Conservation (phyloP, 2,888 invertebrate species). For the Listrodromus nycthemerus region DNA sequence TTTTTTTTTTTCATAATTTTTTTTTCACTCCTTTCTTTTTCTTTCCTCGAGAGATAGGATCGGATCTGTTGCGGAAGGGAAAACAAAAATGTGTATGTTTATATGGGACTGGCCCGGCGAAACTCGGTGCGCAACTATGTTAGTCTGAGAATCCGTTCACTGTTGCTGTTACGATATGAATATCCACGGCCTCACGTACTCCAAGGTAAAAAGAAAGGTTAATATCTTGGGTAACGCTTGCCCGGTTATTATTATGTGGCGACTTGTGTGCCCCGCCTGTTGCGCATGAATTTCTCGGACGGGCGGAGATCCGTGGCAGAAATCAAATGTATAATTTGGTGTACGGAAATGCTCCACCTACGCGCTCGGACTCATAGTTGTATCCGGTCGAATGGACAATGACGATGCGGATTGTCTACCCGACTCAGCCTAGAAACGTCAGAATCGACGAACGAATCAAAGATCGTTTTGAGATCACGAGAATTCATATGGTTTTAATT, state of each 20-base stretch:
- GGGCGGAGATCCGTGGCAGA: not conserved
- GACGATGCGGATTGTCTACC: conserved; percentile 25
- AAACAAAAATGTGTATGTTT: conserved; percentile 10
- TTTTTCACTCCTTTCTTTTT: conserved; percentile 3
- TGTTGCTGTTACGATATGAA: conserved; percentile 59
- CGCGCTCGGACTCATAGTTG: not conserved
- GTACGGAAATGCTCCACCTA: conserved; percentile 28
- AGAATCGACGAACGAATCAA: not conserved
- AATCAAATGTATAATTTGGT: conserved; percentile 43
- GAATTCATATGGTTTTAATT: not conserved
- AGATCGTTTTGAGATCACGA: conserved; percentile 8
- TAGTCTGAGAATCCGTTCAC: conserved; percentile 66
- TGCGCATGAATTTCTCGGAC: conserved; percentile 8
- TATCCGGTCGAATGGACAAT: conserved; percentile 40
- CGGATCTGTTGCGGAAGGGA: conserved; percentile 15
- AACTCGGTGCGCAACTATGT: conserved; percentile 20
- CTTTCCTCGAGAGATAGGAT: conserved; percentile 7
- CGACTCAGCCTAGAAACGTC: not conserved
- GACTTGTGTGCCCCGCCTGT: conserved; percentile 2
- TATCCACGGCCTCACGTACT: conserved; percentile 35
- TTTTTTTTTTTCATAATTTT: conserved; percentile 3
- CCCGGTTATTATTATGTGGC: conserved; percentile 61
- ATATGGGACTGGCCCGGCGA: conserved; percentile 14
- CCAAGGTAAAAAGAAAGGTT: conserved; percentile 73
- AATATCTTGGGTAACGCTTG: conserved; percentile 69